phyloP scores from a whole-genome alignment of 2,888 invertebrate species.

The Drosophila mulleri region DNA sequence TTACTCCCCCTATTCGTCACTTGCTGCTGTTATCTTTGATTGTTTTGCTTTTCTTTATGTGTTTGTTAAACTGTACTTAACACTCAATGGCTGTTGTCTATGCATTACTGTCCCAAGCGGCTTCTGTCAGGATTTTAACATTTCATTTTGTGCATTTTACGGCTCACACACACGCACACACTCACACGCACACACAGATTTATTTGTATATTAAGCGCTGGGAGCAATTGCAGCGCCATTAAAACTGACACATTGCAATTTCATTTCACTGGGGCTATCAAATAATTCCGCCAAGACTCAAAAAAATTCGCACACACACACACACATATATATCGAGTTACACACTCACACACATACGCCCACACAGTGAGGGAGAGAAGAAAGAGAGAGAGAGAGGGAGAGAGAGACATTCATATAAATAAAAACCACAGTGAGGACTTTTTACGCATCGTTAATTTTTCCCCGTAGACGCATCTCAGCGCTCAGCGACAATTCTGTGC shows the following conservation, averaged over 20 bases:
- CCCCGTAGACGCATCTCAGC: constrained; percentile 63
- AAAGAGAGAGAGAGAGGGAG: background rate
- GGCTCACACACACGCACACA: constrained; percentile 5
- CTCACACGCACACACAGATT: constrained; percentile 4
- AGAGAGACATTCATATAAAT: constrained; percentile 31
- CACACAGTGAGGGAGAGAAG: background rate
- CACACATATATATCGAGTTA: background rate
- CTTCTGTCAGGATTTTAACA: constrained; percentile 33
- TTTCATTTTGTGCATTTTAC: constrained; percentile 52
- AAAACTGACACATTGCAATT: constrained; percentile 78
- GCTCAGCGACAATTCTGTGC: constrained; percentile 45
- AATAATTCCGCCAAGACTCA: constrained; percentile 53
- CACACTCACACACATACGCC: constrained; percentile 7
- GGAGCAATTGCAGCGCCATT: constrained; percentile 75
- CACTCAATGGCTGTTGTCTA: constrained; percentile 51
- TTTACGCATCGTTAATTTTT: constrained; percentile 81
- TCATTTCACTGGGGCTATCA: constrained; percentile 63
- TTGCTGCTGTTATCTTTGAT: background rate
- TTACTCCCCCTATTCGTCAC: background rate
- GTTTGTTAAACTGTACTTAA: constrained; percentile 47
- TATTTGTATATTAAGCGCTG: constrained; percentile 56
- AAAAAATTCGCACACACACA: constrained; percentile 24
- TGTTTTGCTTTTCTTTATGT: background rate
- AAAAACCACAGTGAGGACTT: constrained; percentile 63
- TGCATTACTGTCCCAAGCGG: constrained; percentile 36